Base-by-base conservation (phyloP, 2,888 invertebrate genomes). In the Tetragnatha montana region DNA sequence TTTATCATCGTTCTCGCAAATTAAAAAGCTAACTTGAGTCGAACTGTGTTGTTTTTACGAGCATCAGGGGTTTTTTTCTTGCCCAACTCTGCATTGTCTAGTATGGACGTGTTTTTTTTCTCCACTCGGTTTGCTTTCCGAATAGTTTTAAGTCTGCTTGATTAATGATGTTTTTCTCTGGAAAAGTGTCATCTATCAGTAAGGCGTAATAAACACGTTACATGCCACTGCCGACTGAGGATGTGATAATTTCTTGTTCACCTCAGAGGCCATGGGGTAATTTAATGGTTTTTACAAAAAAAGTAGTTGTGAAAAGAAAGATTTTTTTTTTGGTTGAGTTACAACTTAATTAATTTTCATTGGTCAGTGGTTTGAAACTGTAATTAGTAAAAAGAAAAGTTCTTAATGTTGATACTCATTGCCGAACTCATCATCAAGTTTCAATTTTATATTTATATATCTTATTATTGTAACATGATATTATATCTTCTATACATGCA, bases 1-100 rank as follows among this genome's bases (percentile, higher is more conserved):
- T 83, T 83, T 83, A 47, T 69, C 75, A 68, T 75, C 51, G 47
- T 83, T 75, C 60, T 19, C 21, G 47, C 75, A 83, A 68, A 75
- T 73, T 51, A 60, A 60, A 60, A 75, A 75, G 35, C 60, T 83
- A 60, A 68, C 83, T 22, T 17, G 74, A 83, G 60, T 60, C 22
- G n/a, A 68, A 12, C n/a, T 60, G 0, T 68, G 74, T 83, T 68
- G 10, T 75, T 83, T 60, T 73, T 73, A 8, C 49, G 7, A 14
- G 17, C 35, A 19, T 12, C 7, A 47, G 50, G 14, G 21, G 7
- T 22, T 78, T 17, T 12, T 49, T n/a, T 68, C 4, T 35, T 4
- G 35, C 2, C 35, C 35, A 1, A 35, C 35, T 35, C 4, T 68
- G 12, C 60, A 47, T 75, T 73, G 35, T 35, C 74, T 75, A 75